Conservation (phyloP, 1,140 invertebrate genomes). For the Heliothis subflexa region DNA sequence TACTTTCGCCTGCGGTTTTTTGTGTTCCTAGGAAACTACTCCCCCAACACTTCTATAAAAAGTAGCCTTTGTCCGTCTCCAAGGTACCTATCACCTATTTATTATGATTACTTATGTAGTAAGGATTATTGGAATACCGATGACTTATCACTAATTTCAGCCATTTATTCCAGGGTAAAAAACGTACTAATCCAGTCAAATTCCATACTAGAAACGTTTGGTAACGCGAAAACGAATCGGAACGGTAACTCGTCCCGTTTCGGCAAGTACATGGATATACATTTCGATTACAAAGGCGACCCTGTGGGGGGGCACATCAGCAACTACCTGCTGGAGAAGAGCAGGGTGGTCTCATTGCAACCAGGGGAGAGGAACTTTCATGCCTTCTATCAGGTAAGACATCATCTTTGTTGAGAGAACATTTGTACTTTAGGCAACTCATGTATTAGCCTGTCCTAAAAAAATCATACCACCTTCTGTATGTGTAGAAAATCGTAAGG, state of each 20-base stretch:
- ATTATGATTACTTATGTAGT: background rate
- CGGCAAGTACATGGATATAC: constrained; percentile 99
- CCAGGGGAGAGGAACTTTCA: constrained; percentile 98
- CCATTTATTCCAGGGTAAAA: constrained; percentile 92
- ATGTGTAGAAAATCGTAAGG: background rate
- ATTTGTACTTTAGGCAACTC: no score
- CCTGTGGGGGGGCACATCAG: constrained; percentile 98
- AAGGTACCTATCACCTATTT: no score
- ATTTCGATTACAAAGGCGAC: constrained; percentile 99
- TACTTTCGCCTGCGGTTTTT: no score
- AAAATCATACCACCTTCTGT: no score
- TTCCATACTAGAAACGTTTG: constrained; percentile 98
- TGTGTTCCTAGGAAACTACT: no score
- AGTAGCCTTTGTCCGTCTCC: no score
- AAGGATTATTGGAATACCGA: background rate
- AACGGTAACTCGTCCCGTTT: constrained; percentile 99
- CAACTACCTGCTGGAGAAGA: constrained; percentile 99
- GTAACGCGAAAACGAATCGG: constrained; percentile 98
- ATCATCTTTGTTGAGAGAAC: no score
- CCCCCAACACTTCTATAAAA: no score
- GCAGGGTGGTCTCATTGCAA: constrained; percentile 97
- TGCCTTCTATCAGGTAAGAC: constrained; percentile 96
- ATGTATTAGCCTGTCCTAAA: no score
- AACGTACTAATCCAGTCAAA: constrained; percentile 98
- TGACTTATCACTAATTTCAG: background rate